A percentile compares a stretch with the other conserved stretches of the same genome.
phyloP scores from a whole-genome alignment of 2,113 vertebrate genomes.

The zebrafish (Danio rerio) region DNA sequence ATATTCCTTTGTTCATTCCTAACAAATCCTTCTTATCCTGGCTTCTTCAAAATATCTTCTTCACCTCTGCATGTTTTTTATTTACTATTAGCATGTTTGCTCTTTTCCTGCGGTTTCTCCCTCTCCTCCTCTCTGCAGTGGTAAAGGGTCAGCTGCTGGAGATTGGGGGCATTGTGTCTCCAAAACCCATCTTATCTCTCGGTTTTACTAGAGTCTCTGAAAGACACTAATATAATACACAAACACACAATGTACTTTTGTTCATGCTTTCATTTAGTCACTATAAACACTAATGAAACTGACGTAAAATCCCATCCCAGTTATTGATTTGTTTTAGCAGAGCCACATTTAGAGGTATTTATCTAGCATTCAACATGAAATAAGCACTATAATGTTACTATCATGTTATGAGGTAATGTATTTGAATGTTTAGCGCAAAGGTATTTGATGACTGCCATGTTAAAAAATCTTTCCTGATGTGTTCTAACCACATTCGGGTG shows the following conservation, averaged over 20 bases:
- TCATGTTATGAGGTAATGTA: not conserved
- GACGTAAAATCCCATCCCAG: not conserved
- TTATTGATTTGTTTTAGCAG: not conserved
- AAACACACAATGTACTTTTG: not conserved
- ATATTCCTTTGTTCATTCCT: slow-evolving; percentile 6
- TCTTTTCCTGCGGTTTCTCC: slow-evolving; percentile 17
- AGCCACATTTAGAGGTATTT: not conserved
- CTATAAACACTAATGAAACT: not conserved
- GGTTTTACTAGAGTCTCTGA: slow-evolving; percentile 46
- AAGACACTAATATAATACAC: slow-evolving; percentile 29
- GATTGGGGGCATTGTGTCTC: slow-evolving; percentile 52
- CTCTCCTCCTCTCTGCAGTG: slow-evolving; percentile 50
- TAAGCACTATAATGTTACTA: not conserved
- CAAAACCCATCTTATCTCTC: slow-evolving; percentile 49
- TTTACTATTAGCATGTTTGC: slow-evolving; percentile 9
- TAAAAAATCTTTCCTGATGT: not conserved
- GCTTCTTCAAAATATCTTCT: not conserved
- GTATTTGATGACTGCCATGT: not conserved
- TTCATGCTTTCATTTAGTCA: not conserved
- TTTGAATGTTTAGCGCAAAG: not conserved
- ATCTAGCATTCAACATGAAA: not conserved
- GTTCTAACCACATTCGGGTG: not conserved
- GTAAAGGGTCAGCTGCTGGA: slow-evolving; percentile 45
- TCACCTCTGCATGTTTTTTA: not conserved
- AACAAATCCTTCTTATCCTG: not conserved